A percentile compares a stretch with the other conserved stretches of the same genome.
phyloP scores from a whole-genome alignment of 2,888 invertebrate genomes.

The Drosophila greeni region DNA sequence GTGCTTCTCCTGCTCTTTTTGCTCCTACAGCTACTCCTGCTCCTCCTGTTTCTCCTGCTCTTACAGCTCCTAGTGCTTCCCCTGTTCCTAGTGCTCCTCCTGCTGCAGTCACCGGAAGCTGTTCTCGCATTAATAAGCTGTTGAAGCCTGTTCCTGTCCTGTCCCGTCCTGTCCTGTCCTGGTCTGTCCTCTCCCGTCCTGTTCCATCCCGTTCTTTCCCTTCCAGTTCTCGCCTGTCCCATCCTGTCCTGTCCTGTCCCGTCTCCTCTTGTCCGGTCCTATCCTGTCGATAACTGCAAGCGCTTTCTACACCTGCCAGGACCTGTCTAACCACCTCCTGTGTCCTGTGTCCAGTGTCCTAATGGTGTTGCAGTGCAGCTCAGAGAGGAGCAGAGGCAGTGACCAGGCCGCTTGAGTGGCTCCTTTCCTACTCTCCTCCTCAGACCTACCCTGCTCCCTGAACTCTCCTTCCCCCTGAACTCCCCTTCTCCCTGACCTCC shows the following conservation, averaged over 20 bases:
- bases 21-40: too few relatives aligned
- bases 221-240: too few relatives aligned
- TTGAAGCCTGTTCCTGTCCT: constrained; percentile 49
- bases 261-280: constrained; percentile 9
- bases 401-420: neutral
- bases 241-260: constrained; percentile 1
- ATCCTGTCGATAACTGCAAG: constrained; percentile 46
- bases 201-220: too few relatives aligned
- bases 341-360: neutral
- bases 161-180: neutral
- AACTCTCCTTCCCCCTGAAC: too few relatives aligned
- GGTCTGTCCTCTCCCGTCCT: too few relatives aligned
- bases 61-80: too few relatives aligned
- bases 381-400: neutral
- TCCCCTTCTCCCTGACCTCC: neutral
- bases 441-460: too few relatives aligned
- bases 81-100: too few relatives aligned
- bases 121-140: constrained; percentile 57
- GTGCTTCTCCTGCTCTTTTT: too few relatives aligned
- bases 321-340: too few relatives aligned
- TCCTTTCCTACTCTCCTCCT: too few relatives aligned
- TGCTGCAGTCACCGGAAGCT: neutral
- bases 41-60: too few relatives aligned
- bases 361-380: constrained; percentile 22
- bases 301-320: constrained; percentile 50